Base-by-base conservation (phyloP, 2,113 vertebrate genomes). In the Callaeas wilsoni region DNA sequence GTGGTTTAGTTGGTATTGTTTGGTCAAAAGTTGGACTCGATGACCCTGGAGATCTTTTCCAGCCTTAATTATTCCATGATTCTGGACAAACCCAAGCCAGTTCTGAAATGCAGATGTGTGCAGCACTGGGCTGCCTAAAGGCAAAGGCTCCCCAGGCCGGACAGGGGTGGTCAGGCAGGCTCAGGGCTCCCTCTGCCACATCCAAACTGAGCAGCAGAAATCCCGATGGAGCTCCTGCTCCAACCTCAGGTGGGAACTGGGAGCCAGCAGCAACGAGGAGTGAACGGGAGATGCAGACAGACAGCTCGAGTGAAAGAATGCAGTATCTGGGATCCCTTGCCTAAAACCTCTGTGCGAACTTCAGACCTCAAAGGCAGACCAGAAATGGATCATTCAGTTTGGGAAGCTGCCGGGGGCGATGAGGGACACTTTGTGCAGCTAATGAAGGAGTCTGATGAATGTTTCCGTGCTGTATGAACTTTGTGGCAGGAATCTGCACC, bases 401-500 rank as follows among this genome's bases (percentile, higher is more conserved):
- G 57, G 10, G 49, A 27, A 22, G 9, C 41, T 77, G 46, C 47
- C 9, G 6, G 23, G 16, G 16, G 26, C 12, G 4, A 2, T 11
- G 35, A 12, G 16, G 27, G 16, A 5, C 16, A 37, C 20, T 77
- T 88, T 33, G 23, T 78, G 64, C 15, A 16, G 39, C 56, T 83
- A 52, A 76, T 8, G 71, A 89, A 87, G 64, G 70, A 47, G 57
- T 59, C 49, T 68, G 78, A 46, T 74, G 25, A 30, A 30, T 44
- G n/a, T 87, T 93, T 75, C 80, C 74, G 9, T 56, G 77, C 83
- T 37, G 64, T 59, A 21, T 93, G 78, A 96, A 94, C 92, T 95
- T 89, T 26, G 67, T 85, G 37, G 68, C 62, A 94, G 89, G 71
- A 84, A 87, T 49, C 52, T n/a, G 84, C 92, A 81, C 69, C 74